Evolutionary conservation across 2,113 vertebrate species (phyloP).

Genomic region (Syngnathoides biaculeatus): DNA sequence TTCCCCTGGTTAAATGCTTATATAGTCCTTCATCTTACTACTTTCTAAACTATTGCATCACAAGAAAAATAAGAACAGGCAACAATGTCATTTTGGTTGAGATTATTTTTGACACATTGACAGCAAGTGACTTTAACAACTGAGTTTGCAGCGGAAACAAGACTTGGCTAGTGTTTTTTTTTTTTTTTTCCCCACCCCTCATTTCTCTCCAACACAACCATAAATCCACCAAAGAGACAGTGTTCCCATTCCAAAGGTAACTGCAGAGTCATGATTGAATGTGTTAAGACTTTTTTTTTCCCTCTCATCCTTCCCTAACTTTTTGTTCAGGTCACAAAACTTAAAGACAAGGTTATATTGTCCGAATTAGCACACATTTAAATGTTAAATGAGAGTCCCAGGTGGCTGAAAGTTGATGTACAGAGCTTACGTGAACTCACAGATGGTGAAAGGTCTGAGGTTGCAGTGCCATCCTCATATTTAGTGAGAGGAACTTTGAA

Average conservation of each 20-base stretch:
- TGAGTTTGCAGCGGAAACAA: conserved; percentile 18
- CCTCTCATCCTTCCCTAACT: conserved; percentile 38
- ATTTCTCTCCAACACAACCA: neutral
- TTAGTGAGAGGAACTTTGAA: conserved; percentile 18
- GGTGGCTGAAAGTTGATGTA: conserved; percentile 52
- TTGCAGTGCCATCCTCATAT: conserved; percentile 48
- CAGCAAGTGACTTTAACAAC: conserved; percentile 8
- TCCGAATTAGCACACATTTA: conserved; percentile 66
- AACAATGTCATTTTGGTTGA: conserved; percentile 17
- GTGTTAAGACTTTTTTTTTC: neutral
- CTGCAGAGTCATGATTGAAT: conserved; percentile 21
- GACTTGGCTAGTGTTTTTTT: conserved; percentile 1
- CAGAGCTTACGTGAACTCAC: conserved; percentile 30
- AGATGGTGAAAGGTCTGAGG: conserved; percentile 61
- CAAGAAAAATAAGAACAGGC: conserved; percentile 4
- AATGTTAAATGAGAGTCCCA: conserved; percentile 73
- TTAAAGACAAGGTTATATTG: conserved; percentile 48
- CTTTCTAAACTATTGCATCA: conserved; percentile 8
- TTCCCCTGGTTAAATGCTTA: neutral
- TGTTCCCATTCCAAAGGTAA: conserved; percentile 25
- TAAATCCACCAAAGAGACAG: conserved; percentile 20
- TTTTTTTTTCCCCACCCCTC: no score
- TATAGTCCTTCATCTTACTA: neutral
- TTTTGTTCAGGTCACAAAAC: conserved; percentile 35
- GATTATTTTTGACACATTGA: conserved; percentile 27